A percentile compares a stretch with the other conserved stretches of the same genome.
Evolutionary conservation across 2,888 invertebrate genomes (phyloP).

Genomic region (Xestoiulus laeticollis): DNA sequence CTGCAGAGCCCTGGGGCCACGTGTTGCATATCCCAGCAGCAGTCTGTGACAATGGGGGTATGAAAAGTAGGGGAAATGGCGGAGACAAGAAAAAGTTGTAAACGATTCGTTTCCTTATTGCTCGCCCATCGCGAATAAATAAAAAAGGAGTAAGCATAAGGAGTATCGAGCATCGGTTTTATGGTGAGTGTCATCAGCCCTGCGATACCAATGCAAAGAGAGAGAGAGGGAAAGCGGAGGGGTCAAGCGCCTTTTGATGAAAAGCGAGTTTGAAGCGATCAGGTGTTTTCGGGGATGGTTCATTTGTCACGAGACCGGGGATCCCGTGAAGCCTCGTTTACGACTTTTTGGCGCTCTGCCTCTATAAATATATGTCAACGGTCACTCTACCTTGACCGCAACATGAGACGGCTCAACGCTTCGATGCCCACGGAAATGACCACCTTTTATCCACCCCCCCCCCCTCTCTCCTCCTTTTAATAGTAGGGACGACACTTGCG

Average conservation of each 20-base stretch:
- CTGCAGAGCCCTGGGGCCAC: too few relatives aligned
- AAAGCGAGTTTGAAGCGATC: slow-evolving; percentile 26
- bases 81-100: slow-evolving; percentile 17
- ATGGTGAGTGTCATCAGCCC: slow-evolving; percentile 26
- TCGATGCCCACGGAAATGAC: neutral
- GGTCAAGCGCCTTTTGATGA: slow-evolving; percentile 26
- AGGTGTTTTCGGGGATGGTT: slow-evolving; percentile 26
- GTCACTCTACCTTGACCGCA: slow-evolving; percentile 26
- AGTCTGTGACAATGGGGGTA: neutral
- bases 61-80: neutral
- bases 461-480: neutral
- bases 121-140: slow-evolving; percentile 15
- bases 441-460: neutral
- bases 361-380: slow-evolving; percentile 26
- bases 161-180: slow-evolving; percentile 26
- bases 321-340: neutral
- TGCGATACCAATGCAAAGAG: neutral
- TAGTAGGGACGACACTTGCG: neutral
- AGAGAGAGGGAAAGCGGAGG: slow-evolving; percentile 17
- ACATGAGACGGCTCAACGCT: slow-evolving; percentile 26
- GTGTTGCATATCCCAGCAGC: too few relatives aligned
- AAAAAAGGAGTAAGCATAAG: neutral
- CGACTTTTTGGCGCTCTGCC: slow-evolving; percentile 8
- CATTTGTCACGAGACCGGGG: slow-evolving; percentile 26
- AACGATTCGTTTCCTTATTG: slow-evolving; percentile 26